A percentile compares a stretch with the other conserved stretches of the same genome.
Conservation (phyloP, 2,888 invertebrate genomes). For the Corbicula japonica region DNA sequence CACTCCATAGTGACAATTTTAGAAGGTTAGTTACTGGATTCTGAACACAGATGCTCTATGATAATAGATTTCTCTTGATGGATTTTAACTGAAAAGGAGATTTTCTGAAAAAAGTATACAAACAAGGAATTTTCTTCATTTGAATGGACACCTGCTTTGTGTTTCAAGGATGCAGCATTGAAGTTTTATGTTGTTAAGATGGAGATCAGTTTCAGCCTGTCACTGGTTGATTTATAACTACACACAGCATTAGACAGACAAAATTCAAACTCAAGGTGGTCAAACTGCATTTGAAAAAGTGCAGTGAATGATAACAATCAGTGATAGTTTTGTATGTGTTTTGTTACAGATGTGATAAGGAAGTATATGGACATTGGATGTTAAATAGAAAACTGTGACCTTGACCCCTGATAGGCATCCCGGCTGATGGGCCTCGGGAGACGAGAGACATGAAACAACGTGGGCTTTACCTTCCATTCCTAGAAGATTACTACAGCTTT, state of each 20-base stretch:
- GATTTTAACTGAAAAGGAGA: too few relatives aligned
- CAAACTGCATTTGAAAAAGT: background rate
- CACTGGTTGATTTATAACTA: constrained; percentile 6
- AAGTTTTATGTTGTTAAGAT: constrained; percentile 21
- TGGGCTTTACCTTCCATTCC: constrained; percentile 28
- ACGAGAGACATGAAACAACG: constrained; percentile 37
- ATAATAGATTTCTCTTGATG: too few relatives aligned
- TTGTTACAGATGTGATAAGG: too few relatives aligned
- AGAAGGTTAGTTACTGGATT: constrained; percentile 17
- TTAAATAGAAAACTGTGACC: constrained; percentile 8
- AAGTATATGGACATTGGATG: too few relatives aligned
- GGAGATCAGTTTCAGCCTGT: constrained; percentile 11
- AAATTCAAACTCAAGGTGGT: background rate
- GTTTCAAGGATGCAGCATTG: constrained; percentile 31
- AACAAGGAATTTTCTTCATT: background rate
- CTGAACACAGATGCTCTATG: constrained; percentile 9
- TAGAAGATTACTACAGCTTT: constrained; percentile 8
- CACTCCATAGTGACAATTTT: constrained; percentile 44
- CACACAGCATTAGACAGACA: background rate
- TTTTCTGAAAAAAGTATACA: too few relatives aligned
- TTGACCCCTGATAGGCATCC: constrained; percentile 17
- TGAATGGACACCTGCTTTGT: constrained; percentile 12
- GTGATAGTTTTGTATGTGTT: too few relatives aligned
- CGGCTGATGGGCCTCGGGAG: constrained; percentile 14
- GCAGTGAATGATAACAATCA: background rate